phyloP scores from a whole-genome alignment of 2,888 invertebrate species.

The Imbricaverruca yamaguchii region DNA sequence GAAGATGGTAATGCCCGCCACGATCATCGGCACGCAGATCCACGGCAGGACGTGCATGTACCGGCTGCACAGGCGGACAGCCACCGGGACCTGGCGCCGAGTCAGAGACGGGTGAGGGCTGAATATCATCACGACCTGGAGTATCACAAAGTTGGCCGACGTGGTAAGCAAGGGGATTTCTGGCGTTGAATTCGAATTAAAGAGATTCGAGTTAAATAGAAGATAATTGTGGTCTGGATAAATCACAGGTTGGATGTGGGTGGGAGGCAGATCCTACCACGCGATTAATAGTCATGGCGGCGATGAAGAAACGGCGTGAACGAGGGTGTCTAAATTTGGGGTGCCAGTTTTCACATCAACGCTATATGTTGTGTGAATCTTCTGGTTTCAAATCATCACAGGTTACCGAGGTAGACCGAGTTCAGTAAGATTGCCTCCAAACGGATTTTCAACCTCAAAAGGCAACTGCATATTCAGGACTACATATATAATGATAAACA shows the following conservation, averaged over 20 bases:
- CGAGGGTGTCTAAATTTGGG: no score
- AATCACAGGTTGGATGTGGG: not conserved
- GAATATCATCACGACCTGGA: not conserved
- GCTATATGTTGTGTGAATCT: no score
- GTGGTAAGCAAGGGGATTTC: not conserved
- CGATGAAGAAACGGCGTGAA: no score
- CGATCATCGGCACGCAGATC: not conserved
- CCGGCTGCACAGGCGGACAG: not conserved
- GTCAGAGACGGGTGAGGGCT: not conserved
- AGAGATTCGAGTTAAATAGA: not conserved
- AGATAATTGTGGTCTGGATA: not conserved
- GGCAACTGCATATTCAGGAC: no score
- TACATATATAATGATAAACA: no score
- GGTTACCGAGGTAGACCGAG: no score
- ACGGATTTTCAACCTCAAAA: no score
- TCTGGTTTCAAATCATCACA: no score
- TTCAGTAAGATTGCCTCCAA: no score
- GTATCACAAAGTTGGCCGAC: not conserved
- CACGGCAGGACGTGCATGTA: not conserved
- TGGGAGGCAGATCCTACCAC: no score
- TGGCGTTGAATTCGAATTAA: not conserved
- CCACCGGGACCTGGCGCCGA: not conserved
- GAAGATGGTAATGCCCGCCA: not conserved
- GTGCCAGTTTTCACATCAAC: no score
- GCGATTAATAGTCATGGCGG: no score